phyloP scores from a whole-genome alignment of 2,888 invertebrate genomes.

The Homarus gammarus region DNA sequence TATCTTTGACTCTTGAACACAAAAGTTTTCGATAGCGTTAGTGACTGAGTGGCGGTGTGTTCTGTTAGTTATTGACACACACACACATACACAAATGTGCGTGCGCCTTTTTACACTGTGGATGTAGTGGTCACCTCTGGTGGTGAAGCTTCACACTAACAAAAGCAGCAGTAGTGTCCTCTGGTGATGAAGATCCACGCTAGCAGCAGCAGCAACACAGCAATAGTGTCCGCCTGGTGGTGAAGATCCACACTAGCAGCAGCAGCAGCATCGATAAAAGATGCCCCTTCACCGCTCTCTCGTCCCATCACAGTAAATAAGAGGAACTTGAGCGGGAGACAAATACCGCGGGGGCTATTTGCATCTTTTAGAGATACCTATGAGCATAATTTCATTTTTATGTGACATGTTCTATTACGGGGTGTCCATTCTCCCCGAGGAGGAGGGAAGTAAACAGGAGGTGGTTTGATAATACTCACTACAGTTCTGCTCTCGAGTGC shows the following conservation, averaged over 20 bases:
- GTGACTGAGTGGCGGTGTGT: no score
- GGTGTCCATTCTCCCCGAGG: slow-evolving; percentile 37
- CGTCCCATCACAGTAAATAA: slow-evolving; percentile 43
- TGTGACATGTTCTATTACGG: slow-evolving; percentile 43
- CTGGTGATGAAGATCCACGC: not conserved
- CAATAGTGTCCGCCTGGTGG: not conserved
- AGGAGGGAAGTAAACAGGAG: slow-evolving; percentile 33
- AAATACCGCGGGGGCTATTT: slow-evolving; percentile 35
- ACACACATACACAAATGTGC: no score
- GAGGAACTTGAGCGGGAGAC: slow-evolving; percentile 33
- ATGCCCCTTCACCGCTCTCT: slow-evolving; percentile 11
- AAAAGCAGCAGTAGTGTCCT: not conserved
- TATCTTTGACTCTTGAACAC: no score
- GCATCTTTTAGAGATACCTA: slow-evolving; percentile 48
- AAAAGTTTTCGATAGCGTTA: no score
- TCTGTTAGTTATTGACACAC: no score
- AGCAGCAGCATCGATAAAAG: not conserved
- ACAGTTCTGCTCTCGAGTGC: not conserved
- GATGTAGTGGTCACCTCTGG: not conserved
- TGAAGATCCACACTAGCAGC: not conserved
- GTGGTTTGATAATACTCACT: slow-evolving; percentile 5
- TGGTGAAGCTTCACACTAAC: not conserved
- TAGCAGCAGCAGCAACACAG: not conserved
- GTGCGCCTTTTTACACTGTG: no score
- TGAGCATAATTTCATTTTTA: slow-evolving; percentile 51